These are phyloP conservation scores for Clavelina lepadiformis DNA, from an alignment of 23 tunicate species.

Conservation along the genomic window DNA sequence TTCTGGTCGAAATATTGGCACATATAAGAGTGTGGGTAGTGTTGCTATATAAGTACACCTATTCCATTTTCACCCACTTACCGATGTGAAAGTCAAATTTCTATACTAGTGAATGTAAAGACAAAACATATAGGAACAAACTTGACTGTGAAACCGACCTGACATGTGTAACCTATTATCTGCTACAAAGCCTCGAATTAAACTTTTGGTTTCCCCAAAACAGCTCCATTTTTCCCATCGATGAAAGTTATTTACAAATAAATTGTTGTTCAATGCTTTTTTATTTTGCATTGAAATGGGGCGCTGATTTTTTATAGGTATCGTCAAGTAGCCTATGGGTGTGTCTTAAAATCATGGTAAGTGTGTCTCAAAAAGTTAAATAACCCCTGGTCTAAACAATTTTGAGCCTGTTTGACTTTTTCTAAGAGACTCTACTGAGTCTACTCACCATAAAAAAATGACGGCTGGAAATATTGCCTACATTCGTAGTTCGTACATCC, in stretches of 20 bases:
- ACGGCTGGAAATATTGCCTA: too few species aligned
- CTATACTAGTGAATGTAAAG: slow-evolving; percentile 26
- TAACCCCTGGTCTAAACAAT: too few species aligned
- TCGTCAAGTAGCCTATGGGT: too few species aligned
- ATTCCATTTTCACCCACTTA: slow-evolving; percentile 25
- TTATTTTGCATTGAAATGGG: slow-evolving; percentile 3
- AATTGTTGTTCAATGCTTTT: neutral
- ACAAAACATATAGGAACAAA: slow-evolving; percentile 37
- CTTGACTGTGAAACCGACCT: slow-evolving; percentile 40
- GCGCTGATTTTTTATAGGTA: too few species aligned
- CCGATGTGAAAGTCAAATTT: slow-evolving; percentile 12
- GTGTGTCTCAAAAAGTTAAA: too few species aligned
- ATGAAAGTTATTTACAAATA: slow-evolving; percentile 1
- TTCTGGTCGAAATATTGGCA: slow-evolving; percentile 33
- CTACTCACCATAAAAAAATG: too few species aligned
- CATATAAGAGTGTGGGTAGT: slow-evolving; percentile 16
- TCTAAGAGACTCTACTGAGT: too few species aligned
- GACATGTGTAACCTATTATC: slow-evolving; percentile 28
- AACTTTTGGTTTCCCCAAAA: slow-evolving; percentile 18
- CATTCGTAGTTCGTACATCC: too few species aligned
- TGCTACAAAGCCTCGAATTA: slow-evolving; percentile 34
- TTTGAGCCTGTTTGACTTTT: too few species aligned
- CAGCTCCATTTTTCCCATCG: slow-evolving; percentile 11
- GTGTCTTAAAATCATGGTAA: too few species aligned
- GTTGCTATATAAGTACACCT: slow-evolving; percentile 17